These are phyloP conservation scores for Opisthograptis luteolata DNA, from an alignment of 2,888 invertebrate species.

Conservation along the genomic window DNA sequence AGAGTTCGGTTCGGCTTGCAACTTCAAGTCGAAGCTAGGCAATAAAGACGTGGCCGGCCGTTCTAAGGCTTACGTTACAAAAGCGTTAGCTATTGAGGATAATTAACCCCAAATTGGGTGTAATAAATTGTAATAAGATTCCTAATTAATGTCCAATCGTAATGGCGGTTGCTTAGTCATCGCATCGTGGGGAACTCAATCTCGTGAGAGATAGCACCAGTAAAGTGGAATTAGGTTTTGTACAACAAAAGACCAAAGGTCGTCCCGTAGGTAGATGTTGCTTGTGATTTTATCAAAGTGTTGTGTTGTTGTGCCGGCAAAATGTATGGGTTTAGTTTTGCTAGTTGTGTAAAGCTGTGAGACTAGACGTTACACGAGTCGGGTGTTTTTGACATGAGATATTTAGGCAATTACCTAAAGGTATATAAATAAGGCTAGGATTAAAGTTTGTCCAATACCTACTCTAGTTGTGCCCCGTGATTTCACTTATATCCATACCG, in stretches of 20 bases:
- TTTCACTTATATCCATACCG: too few relatives aligned
- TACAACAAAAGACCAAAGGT: conserved; percentile 26
- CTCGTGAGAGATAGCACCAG: conserved; percentile 22
- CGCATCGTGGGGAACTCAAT: conserved; percentile 29
- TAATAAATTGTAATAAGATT: conserved; percentile 53
- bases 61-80: conserved; percentile 38
- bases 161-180: conserved; percentile 38
- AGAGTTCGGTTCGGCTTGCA: conserved; percentile 14
- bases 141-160: conserved; percentile 44
- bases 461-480: too few relatives aligned
- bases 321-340: conserved; percentile 14
- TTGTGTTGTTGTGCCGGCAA: conserved; percentile 11
- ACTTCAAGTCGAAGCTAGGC: conserved; percentile 21
- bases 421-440: too few relatives aligned
- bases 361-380: too few relatives aligned
- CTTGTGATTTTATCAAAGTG: conserved; percentile 23
- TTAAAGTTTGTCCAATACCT: too few relatives aligned
- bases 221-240: conserved; percentile 23
- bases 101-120: conserved; percentile 54
- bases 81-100: conserved; percentile 44
- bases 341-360: neutral
- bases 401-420: too few relatives aligned
- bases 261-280: conserved; percentile 16
- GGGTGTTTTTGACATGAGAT: too few relatives aligned
- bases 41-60: conserved; percentile 37